Evolutionary conservation across 2,888 invertebrate species (phyloP), one percentile per base, ranked within the genome.

Genomic region (Dasysyrphus albostriatus): DNA sequence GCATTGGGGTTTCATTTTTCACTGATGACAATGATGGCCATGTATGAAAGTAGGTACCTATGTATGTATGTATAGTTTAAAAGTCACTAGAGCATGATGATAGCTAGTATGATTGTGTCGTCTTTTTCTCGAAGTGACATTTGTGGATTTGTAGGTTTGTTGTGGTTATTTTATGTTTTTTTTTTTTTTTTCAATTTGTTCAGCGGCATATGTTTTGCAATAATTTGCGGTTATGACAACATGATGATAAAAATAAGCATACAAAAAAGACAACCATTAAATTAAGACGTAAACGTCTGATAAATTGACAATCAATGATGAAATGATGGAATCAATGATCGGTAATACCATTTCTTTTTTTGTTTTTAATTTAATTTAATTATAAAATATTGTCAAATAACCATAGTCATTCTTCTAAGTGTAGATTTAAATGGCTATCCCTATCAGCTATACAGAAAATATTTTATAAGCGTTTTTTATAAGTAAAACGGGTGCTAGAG

Each of bases 161-260:
- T 85, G 81, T 81, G 84, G 81, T 77, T 85, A 32, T 12, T 2
- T 37, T 37, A 5, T 3, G 32, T 37, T 34, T 44, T 42, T 14
- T 49, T 61, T 10, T 44, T 39, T 42, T 0, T 37, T 24, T 14
- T 39, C 39, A 47, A 24, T 24, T 39, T 54, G 10, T 49, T 61
- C 8, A 59, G 32, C 61, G 76, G 44, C 84, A 85, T 84, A 73
- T 84, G 84, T 56, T 80, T 69, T 47, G 80, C 65, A 63, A 58
- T 44, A 80, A 72, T 81, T 81, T 85, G 84, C 72, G 84, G 84
- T 85, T 81, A 69, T 61, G 67, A 73, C 54, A 24, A 24, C 3
- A 73, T 34, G 59, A 70, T 69, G 51, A n/a, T 6, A 8, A 51
- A 39, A 24, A 14, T 5, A 39, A 39, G 12, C 10, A n/a, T n/a